Percentiles rank a stretch among this genome's conserved stretches.
Evolutionary conservation across 2,797 vertebrate genomes (phyloP).

Genomic region (Sebastes iracundus): DNA sequence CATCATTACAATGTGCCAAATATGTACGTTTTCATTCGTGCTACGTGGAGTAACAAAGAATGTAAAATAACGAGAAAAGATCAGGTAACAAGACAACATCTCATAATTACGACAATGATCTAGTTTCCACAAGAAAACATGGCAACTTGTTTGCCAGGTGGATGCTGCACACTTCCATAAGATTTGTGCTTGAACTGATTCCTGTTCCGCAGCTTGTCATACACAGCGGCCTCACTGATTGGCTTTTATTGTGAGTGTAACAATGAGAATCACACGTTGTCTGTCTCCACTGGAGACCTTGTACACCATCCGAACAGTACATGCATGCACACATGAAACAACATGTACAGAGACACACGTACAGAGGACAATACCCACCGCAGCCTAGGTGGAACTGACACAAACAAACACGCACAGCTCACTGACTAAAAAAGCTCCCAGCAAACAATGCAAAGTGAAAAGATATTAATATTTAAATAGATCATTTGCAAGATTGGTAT

Average conservation of each 20-base stretch:
- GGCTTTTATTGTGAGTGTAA: slow-evolving; percentile 61
- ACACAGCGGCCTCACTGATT: slow-evolving; percentile 52
- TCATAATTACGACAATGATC: background rate
- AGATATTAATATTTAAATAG: slow-evolving; percentile 85
- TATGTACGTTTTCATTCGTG: background rate
- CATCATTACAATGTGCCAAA: background rate
- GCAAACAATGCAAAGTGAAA: slow-evolving; percentile 81
- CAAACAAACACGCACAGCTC: slow-evolving; percentile 73
- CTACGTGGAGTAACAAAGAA: background rate
- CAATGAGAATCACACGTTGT: slow-evolving; percentile 45
- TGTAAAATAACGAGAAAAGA: slow-evolving; percentile 5
- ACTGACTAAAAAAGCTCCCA: slow-evolving; percentile 71
- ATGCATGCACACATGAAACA: slow-evolving; percentile 63
- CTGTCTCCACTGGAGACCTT: slow-evolving; percentile 57
- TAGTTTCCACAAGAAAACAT: slow-evolving; percentile 8
- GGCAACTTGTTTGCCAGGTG: slow-evolving; percentile 26
- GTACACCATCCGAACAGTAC: slow-evolving; percentile 41
- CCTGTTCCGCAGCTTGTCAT: slow-evolving; percentile 48
- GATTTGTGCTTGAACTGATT: slow-evolving; percentile 4
- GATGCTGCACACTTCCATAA: slow-evolving; percentile 1
- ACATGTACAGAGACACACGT: slow-evolving; percentile 35
- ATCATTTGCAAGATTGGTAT: slow-evolving; percentile 85
- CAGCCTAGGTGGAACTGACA: slow-evolving; percentile 72
- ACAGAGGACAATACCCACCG: slow-evolving; percentile 62
- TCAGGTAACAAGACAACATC: background rate